Percentiles rank a stretch among this genome's conserved stretches.
Evolutionary conservation across 2,113 vertebrate species (phyloP).

Genomic region (Turnix velox): DNA sequence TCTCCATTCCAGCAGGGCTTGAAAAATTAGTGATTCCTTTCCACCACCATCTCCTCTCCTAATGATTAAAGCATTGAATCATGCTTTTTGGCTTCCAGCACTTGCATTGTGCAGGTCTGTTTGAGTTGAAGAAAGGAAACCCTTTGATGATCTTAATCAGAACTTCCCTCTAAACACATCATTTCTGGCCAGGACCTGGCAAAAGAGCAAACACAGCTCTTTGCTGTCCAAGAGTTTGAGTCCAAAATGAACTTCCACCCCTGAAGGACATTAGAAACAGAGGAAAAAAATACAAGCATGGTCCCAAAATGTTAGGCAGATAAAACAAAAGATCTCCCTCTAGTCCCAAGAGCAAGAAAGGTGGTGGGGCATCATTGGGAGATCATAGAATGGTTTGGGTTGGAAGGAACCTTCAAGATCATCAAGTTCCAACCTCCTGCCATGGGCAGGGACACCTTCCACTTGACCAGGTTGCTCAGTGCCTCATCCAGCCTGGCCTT

Average conservation of each 20-base stretch:
- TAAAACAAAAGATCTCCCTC: background rate
- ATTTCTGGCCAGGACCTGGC: rapidly evolving
- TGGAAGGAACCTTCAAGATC: no score
- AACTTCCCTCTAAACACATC: slow-evolving; percentile 11
- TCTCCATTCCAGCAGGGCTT: background rate
- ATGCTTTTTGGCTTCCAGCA: background rate
- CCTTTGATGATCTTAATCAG: slow-evolving; percentile 29
- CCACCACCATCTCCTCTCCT: background rate
- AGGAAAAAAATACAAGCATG: background rate
- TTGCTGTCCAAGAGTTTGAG: background rate
- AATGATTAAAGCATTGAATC: background rate
- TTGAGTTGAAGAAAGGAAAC: slow-evolving; percentile 9
- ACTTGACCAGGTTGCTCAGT: no score
- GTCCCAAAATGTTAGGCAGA: background rate
- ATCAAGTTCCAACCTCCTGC: no score
- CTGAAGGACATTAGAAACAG: background rate
- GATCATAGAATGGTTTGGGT: no score
- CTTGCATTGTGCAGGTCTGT: background rate
- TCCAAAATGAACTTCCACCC: background rate
- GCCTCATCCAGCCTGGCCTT: no score
- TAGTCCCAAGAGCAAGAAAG: background rate
- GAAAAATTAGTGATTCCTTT: background rate
- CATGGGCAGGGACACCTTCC: no score
- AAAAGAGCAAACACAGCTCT: background rate
- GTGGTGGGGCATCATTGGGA: background rate